Base-by-base conservation (phyloP, 2,797 vertebrate genomes). In the Hapalemur alaotrensis region DNA sequence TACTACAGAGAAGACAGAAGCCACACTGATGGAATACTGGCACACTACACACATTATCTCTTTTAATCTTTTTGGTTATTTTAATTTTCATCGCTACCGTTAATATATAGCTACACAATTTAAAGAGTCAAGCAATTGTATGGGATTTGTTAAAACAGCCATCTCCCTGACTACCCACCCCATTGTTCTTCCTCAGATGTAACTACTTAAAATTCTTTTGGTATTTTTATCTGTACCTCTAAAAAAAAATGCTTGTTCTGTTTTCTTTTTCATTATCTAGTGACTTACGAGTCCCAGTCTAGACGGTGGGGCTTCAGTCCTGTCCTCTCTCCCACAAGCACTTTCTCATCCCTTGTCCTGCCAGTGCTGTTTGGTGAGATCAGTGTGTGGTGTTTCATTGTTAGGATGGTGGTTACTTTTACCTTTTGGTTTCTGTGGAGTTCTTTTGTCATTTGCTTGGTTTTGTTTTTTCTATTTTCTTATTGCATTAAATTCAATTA, bases 401-500 rank as follows among this genome's bases (percentile, higher is more conserved):
- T 54, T 69, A 59, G 48, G 52, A 23, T 25, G 23, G 28, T 35
- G 15, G 30, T 88, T 67, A 76, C 20, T 80, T 73, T 54, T 70
- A 8, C 50, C 14, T 85, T 80, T n/a, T 88, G 38, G 41, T 89
- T 88, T 93, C 85, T 28, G 6, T 54, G 13, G 54, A 63, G 32
- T 89, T 69, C 59, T 92, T 85, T 79, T 86, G 48, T 80, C 65
- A 46, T 63, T 83, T 86, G 30, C 28, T 83, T 91, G 50, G 50
- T 90, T 87, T 83, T 91, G 46, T 43, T 90, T 87, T 92, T 79
- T 50, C 57, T 76, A 14, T 87, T 85, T 83, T 90, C 57, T 63
- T 90, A 43, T 65, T 63, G 86, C 70, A 84, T 52, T 92, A 76
- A 88, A 83, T 41, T 54, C 79, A 63, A 4, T 73, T 69, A 59